Evolutionary conservation across 1,140 invertebrate genomes (phyloP), one percentile per base, ranked within the genome.

Genomic region (Maconellicoccus hirsutus): DNA sequence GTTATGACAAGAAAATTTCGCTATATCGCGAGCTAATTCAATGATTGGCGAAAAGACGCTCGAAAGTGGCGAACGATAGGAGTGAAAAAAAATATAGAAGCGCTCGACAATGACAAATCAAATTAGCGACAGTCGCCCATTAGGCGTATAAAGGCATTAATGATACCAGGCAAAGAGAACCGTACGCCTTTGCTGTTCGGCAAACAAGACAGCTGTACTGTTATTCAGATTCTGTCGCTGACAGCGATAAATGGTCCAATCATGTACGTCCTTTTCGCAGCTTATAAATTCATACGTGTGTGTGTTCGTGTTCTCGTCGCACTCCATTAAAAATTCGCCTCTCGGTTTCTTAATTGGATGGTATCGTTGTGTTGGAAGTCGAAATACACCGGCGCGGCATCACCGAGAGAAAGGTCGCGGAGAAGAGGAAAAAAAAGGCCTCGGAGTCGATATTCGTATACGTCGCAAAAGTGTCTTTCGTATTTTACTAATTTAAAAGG

Each of bases 191-290:
- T 16, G 10, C 61, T 23, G 16, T 25, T 26, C 25, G 19, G 22
- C 8, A 66, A 66, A 66, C 61, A 66, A 66, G 61, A 66, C 25
- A 23, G 61, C 61, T 19, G 52, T 59, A n/a, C 22, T 16, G 22
- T 66, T 66, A 26, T 66, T 66, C 61, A 66, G 61, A 66, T 66
- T 66, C 61, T 66, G 61, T 66, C 19, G 21, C 8, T 66, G 61
- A 66, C 61, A 66, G 61, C 61, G 19, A 66, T 66, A 66, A 66
- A 66, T 66, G 61, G 25, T 66, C 61, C 61, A 26, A 26, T 66
- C 61, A 66, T 16, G 25, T 16, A 66, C 61, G 25, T 66, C 61
- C 61, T 66, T 66, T 66, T 66, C 61, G 25, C 42, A 52, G 42
- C 42, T 16, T 52, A 52, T 52, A 52, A 52, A 16, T 52, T 52